Base-by-base conservation (phyloP, 1,140 invertebrate species). In the Calephelis virginiensis region DNA sequence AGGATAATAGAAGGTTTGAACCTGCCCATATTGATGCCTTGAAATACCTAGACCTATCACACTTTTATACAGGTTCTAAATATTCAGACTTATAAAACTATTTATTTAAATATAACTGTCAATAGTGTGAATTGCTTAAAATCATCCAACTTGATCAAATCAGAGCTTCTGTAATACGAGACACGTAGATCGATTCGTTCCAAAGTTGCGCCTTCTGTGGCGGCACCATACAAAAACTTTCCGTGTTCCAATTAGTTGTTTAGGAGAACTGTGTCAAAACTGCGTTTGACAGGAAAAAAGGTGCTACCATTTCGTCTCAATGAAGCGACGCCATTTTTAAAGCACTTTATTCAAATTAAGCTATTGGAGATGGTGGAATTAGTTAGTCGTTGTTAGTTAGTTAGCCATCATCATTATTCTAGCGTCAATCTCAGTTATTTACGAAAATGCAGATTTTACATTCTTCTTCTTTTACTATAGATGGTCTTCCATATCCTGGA, bases 181-280 rank as follows among this genome's bases (percentile, higher is more conserved):
- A 84, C 84, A 84, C 85, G 83, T 85, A 81, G 77, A 78, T 77
- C 75, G 75, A 90, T 90, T 90, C 81, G 86, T 86, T 90, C 82
- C 81, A 63, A 85, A 81, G 75, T 83, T 80, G 79, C 74, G 68
- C 70, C 74, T 79, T 80, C 75, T 78, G 80, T 76, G 75, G 76
- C 75, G 70, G 66, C 37, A 63, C 68, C 68, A 72, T 72, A 87
- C 74, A 88, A 87, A 89, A 87, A 83, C 74, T 78, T 69, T 68
- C 64, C 70, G 68, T 73, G 61, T 75, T 77, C 76, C 73, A 80
- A 82, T 82, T 84, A 72, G 73, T 71, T 67, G 61, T 63, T 69
- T 63, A 47, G 61, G 49, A 48, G 72, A 56, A 66, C 60, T 64
- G 70, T 61, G 65, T 69, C 64, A 66, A 62, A 69, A 66, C 53